A percentile compares a stretch with the other conserved stretches of the same genome.
Evolutionary conservation across 2,888 invertebrate species (phyloP).

Genomic region (Tiphia femorata): DNA sequence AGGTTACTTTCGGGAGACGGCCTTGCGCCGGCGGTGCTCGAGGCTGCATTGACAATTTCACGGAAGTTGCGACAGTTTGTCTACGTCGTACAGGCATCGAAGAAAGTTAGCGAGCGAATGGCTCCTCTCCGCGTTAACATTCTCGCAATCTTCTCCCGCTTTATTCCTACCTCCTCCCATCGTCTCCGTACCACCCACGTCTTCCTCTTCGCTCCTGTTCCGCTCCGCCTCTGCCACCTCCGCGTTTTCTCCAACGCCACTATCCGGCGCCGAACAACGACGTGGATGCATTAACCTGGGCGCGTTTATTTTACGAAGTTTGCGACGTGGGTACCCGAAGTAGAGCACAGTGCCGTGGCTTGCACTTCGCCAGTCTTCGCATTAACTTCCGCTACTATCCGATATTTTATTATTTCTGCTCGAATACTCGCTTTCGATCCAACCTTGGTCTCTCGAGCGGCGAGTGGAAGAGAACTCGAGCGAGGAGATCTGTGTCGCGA

Average conservation of each 20-base stretch:
- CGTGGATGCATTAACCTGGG: constrained; percentile 33
- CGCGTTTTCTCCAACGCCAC: not conserved
- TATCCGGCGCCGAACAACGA: constrained; percentile 31
- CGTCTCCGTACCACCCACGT: not conserved
- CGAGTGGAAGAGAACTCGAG: not conserved
- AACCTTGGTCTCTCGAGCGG: not conserved
- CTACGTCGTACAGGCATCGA: constrained; percentile 42
- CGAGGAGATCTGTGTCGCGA: not conserved
- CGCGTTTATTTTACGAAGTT: constrained; percentile 32
- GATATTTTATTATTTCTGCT: too few relatives aligned
- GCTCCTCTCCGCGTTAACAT: too few relatives aligned
- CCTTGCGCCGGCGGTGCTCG: constrained; percentile 24
- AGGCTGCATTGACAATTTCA: constrained; percentile 44
- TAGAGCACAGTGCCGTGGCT: too few relatives aligned
- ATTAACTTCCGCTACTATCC: too few relatives aligned
- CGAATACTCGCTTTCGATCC: too few relatives aligned
- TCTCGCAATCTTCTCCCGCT: not conserved
- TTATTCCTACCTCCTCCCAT: not conserved
- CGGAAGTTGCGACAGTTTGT: constrained; percentile 48
- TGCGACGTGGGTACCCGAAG: too few relatives aligned
- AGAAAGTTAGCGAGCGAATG: constrained; percentile 45
- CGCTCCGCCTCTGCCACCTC: not conserved
- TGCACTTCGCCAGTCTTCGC: too few relatives aligned
- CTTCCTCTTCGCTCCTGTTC: not conserved
- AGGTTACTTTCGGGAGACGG: too few relatives aligned